These are phyloP conservation scores for Channa striata DNA, from an alignment of 2,797 vertebrate genomes.

Conservation along the genomic window DNA sequence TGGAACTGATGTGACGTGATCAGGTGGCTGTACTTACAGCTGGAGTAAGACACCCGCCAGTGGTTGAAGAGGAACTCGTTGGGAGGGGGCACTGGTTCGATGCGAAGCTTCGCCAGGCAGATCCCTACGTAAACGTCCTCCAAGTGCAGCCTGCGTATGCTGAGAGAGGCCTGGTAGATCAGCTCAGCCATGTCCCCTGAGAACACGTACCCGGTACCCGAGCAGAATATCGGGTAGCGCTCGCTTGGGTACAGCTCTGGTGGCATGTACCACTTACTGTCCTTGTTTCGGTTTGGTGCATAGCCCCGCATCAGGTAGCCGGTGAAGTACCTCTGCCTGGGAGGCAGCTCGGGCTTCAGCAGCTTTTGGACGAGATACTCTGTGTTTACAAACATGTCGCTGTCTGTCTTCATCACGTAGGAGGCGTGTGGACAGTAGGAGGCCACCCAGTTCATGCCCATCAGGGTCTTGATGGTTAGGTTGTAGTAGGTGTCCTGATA, in stretches of 20 bases:
- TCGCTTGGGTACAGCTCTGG: conserved; percentile 97
- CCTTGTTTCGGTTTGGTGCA: conserved; percentile 97
- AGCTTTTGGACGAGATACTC: conserved; percentile 98
- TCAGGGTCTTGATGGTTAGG: conserved; percentile 97
- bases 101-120: conserved; percentile 95
- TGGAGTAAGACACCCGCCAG: conserved; percentile 99
- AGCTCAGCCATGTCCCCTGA: conserved; percentile 96
- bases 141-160: conserved; percentile 95
- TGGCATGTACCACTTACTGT: conserved; percentile 99
- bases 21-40: conserved; percentile 99
- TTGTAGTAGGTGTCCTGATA: conserved; percentile 98
- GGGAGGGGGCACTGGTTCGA: conserved; percentile 95
- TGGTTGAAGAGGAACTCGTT: conserved; percentile 99
- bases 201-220: conserved; percentile 98
- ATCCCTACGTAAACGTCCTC: conserved; percentile 99
- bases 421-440: conserved; percentile 90
- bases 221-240: conserved; percentile 98
- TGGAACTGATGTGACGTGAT: conserved; percentile 99
- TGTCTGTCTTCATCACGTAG: conserved; percentile 99
- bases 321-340: conserved; percentile 93
- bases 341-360: conserved; percentile 93
- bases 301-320: conserved; percentile 99
- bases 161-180: conserved; percentile 95
- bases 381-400: conserved; percentile 99
- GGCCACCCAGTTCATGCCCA: conserved; percentile 99